Percentiles rank a stretch among this genome's conserved stretches.
Evolutionary conservation across 2,888 invertebrate species (phyloP).

Genomic region (Macrophya alboannulata): DNA sequence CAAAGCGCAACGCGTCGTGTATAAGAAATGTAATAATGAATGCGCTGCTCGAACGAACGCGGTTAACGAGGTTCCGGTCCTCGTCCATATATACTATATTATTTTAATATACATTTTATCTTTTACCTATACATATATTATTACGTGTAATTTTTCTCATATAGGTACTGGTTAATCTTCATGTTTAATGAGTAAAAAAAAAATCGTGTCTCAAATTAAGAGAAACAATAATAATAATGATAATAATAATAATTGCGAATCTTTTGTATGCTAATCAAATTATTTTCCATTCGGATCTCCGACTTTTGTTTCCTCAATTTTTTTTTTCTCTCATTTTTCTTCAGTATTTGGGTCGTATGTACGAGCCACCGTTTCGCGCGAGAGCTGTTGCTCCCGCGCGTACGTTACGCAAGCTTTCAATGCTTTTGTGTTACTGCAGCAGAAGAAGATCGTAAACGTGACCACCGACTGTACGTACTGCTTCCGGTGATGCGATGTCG

Average conservation of each 20-base stretch:
- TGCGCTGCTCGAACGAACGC: conserved; percentile 48
- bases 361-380: background rate
- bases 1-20: conserved; percentile 29
- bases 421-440: conserved; percentile 33
- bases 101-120: background rate
- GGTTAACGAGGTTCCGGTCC: conserved; percentile 51
- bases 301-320: background rate
- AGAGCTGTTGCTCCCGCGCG: background rate
- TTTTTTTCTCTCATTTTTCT: background rate
- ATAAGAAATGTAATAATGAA: conserved; percentile 52
- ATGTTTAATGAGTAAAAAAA: background rate
- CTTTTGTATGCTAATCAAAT: background rate
- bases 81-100: background rate
- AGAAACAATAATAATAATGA: background rate
- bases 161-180: too few species aligned
- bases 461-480: conserved; percentile 37
- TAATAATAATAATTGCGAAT: background rate
- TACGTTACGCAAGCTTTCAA: conserved; percentile 23
- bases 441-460: conserved; percentile 51
- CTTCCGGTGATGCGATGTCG: conserved; percentile 41
- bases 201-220: background rate
- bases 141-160: background rate
- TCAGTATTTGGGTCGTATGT: conserved; percentile 31
- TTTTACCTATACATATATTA: background rate
- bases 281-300: conserved; percentile 13